phyloP scores from a whole-genome alignment of 2,888 invertebrate genomes.

The Diarsia dahlii region DNA sequence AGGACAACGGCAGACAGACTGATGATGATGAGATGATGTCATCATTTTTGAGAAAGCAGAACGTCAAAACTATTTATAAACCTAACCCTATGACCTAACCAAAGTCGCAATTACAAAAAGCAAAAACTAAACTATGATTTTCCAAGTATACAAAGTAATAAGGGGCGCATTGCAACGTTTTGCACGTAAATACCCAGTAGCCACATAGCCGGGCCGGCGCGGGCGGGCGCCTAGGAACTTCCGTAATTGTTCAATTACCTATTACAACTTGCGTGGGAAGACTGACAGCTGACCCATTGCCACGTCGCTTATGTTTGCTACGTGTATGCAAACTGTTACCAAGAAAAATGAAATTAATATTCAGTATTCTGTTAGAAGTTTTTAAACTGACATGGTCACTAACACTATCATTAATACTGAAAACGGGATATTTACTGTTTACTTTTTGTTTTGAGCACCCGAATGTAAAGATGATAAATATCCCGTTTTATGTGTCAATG shows the following conservation, averaged over 20 bases:
- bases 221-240: conserved; percentile 47
- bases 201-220: conserved; percentile 22
- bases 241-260: conserved; percentile 55
- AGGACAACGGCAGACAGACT: neutral
- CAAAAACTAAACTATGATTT: neutral
- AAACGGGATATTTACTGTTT: too few species aligned
- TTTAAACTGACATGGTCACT: too few species aligned
- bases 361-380: conserved; percentile 1
- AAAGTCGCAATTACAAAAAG: neutral
- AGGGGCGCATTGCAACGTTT: conserved; percentile 35
- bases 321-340: conserved; percentile 11
- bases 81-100: neutral
- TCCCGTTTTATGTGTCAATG: too few species aligned
- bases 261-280: conserved; percentile 66
- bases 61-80: neutral
- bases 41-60: neutral
- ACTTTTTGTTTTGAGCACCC: too few species aligned
- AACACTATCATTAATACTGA: too few species aligned
- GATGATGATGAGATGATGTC: neutral
- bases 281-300: conserved; percentile 58
- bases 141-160: neutral
- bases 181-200: conserved; percentile 43
- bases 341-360: conserved; percentile 22
- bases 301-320: neutral
- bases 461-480: too few species aligned